Base-by-base conservation (phyloP, 2,113 vertebrate genomes). In the Engraulis encrasicolus region DNA sequence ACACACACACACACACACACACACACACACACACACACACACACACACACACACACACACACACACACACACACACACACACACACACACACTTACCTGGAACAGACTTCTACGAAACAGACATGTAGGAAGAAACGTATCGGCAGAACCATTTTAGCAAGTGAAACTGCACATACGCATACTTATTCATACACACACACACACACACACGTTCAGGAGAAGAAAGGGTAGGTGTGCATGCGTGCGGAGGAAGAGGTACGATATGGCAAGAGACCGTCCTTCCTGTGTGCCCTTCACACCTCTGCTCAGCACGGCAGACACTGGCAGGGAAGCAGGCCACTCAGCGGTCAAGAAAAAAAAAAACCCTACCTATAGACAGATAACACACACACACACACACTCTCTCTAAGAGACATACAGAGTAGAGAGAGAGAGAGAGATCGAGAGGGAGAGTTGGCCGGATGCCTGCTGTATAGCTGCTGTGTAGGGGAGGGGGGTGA, bases 81-180 rank as follows among this genome's bases (percentile, higher is more conserved):
- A 52, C 80, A 54, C 52, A 54, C 36, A 50, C 79, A n/a, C 52
- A 87, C 97, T 97, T 96, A 99, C 97, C 97, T 97, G 95, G 79
- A 89, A 92, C 84, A 38, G 94, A 92, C 96, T 97, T 94, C 92
- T 91, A 90, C 92, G 92, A 93, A 95, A 91, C 94, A 97, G 93
- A 96, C 97, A 95, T 97, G 95, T 96, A 86, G 92, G 89, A 94
- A 92, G 90, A 97, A 91, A 97, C 14, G 94, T 81, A 89, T 92
- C 90, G 89, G 80, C 81, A 92, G 89, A 90, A 71, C 80, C 77
- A 81, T 85, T 86, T 87, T 87, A 66, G 58, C 15, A 27, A 66
- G 23, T 12, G 58, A 66, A 66, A 66, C 58, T 66, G 58, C 58
- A 66, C 11, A 12, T 66, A 66, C 31, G 58, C 58, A 9, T 9